Base-by-base conservation (phyloP, 2,797 vertebrate genomes). In the Rhinogobio ventralis region DNA sequence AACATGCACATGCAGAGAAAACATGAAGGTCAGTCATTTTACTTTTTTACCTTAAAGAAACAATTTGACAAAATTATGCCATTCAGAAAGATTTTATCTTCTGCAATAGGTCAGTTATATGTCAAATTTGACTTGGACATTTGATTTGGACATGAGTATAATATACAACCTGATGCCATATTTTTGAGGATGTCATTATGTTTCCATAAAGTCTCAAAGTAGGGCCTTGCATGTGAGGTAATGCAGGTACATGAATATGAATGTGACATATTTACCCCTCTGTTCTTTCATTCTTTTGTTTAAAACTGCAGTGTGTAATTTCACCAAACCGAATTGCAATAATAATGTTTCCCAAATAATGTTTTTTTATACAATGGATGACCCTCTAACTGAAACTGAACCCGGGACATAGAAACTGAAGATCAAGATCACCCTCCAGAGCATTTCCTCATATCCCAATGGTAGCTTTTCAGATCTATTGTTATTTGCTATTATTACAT, bases 211-310 rank as follows among this genome's bases (percentile, higher is more conserved):
- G 23, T 9, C 28, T 53, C 11, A 11, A 23, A 69, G 5, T 30
- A 55, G 19, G 73, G 49, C 28, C 33, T 51, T 53, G 19, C n/a
- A 51, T 30, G 23, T 33, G 25, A 75, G 49, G 72, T 17, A 75
- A 33, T 13, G 17, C 10, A 30, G 13, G 69, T 15, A 15, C 30
- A 76, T 14, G 11, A 36, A 64, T 62, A 45, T 62, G 23, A 71
- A 80, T 36, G 30, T 51, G 14, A 25, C 19, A 14, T 23, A 36
- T 64, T 80, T 68, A 4, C 25, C 62, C 28, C 5, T 33, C 6
- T 79, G 10, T 80, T 25, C 42, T 49, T 46, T 39, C 42, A 79
- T 36, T 2, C 19, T 51, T 66, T 79, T 64, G 10, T 79, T 55
- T 68, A 53, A 71, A 55, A 15, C 55, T 60, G 7, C 20, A 60